Evolutionary conservation across 1,140 invertebrate genomes (phyloP).

Genomic region (Hylyphantes graminicola): DNA sequence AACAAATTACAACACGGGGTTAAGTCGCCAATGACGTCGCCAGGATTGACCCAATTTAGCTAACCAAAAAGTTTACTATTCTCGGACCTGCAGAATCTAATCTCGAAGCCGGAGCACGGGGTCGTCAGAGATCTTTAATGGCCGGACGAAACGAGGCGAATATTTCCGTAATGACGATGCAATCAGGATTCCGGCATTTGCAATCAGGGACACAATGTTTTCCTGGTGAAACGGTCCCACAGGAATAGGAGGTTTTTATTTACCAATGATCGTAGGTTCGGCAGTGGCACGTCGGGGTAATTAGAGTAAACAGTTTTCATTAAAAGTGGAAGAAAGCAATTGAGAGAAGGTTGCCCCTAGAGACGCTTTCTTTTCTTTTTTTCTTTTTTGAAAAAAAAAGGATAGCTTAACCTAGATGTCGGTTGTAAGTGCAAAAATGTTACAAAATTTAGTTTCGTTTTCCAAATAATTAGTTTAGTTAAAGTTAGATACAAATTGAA

Average conservation of each 20-base stretch:
- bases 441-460: too few species aligned
- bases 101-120: constrained; percentile 41
- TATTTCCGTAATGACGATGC: constrained; percentile 50
- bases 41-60: constrained; percentile 44
- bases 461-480: too few species aligned
- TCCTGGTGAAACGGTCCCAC: constrained; percentile 5
- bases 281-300: constrained; percentile 16
- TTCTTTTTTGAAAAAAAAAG: too few species aligned
- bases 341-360: too few species aligned
- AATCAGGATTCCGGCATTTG: constrained; percentile 48
- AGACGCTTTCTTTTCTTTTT: too few species aligned
- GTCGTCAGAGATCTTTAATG: constrained; percentile 23
- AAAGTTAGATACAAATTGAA: too few species aligned
- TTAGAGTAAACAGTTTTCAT: constrained; percentile 50
- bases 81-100: constrained; percentile 7
- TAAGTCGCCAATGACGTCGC: constrained; percentile 37
- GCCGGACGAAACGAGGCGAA: constrained; percentile 16
- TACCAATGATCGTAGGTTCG: constrained; percentile 18
- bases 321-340: constrained; percentile 4
- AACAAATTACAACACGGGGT: constrained; percentile 5
- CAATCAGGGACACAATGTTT: not conserved
- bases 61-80: constrained; percentile 39
- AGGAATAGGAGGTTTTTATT: constrained; percentile 42
- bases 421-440: too few species aligned
- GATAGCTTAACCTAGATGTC: too few species aligned